Evolutionary conservation across 2,888 invertebrate genomes (phyloP).

Genomic region (Aspidiotus rigidus): DNA sequence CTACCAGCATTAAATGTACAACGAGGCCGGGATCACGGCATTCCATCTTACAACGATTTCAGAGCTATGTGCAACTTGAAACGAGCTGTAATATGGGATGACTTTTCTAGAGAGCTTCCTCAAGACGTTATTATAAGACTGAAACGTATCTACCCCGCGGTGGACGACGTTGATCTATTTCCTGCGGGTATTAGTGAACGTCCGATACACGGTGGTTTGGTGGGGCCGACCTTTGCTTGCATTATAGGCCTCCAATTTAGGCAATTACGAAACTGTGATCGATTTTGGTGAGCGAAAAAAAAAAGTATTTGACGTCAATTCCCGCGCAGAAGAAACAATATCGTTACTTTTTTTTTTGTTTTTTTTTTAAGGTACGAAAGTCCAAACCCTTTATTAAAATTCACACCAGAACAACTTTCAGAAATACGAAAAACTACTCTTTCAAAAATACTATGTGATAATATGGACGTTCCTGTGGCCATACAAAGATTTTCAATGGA

Average conservation of each 20-base stretch:
- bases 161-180: conserved; percentile 93
- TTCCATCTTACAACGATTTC: conserved; percentile 83
- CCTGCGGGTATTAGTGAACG: conserved; percentile 87
- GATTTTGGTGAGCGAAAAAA: conserved; percentile 63
- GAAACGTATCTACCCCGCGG: conserved; percentile 72
- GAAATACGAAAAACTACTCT: conserved; percentile 80
- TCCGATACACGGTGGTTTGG: conserved; percentile 70
- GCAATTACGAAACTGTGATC: conserved; percentile 81
- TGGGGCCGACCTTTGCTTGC: conserved; percentile 90
- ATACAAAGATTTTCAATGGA: conserved; percentile 87
- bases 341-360: neutral
- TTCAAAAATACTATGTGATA: conserved; percentile 79
- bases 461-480: conserved; percentile 71
- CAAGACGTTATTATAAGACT: conserved; percentile 55
- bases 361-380: conserved; percentile 65
- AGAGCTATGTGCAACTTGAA: conserved; percentile 81
- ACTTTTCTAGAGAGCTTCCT: conserved; percentile 76
- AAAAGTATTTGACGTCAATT: neutral
- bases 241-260: conserved; percentile 91
- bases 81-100: conserved; percentile 73
- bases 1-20: conserved; percentile 85
- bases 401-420: conserved; percentile 75
- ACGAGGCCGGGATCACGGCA: conserved; percentile 74
- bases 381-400: conserved; percentile 63
- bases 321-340: neutral